These are phyloP conservation scores for Sarcophaga carnaria DNA, from an alignment of 2,888 invertebrate genomes.

Conservation along the genomic window DNA sequence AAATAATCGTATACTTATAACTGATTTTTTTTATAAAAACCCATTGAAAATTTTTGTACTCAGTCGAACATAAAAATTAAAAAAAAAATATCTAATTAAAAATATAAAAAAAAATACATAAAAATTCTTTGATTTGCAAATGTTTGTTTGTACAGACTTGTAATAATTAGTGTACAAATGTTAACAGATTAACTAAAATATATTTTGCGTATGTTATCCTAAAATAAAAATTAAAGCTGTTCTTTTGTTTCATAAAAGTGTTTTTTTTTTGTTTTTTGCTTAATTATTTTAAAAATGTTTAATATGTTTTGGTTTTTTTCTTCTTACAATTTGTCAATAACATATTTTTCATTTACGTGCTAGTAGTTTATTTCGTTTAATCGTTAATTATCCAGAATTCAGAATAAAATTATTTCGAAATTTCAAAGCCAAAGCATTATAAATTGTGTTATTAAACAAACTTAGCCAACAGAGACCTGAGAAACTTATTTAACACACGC, in stretches of 20 bases:
- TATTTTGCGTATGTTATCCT: constrained; percentile 9
- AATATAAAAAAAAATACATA: constrained; percentile 15
- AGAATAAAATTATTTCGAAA: no score
- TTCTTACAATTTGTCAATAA: constrained; percentile 30
- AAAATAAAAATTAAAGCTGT: constrained; percentile 30
- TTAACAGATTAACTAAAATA: constrained; percentile 38
- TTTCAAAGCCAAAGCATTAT: constrained; percentile 6
- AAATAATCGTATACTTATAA: no score
- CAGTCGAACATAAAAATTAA: constrained; percentile 19
- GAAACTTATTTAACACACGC: constrained; percentile 57
- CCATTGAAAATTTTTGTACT: constrained; percentile 47
- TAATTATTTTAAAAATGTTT: constrained; percentile 32
- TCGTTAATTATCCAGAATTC: not conserved
- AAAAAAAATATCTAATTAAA: constrained; percentile 22
- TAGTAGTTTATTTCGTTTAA: constrained; percentile 1
- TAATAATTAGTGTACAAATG: constrained; percentile 10
- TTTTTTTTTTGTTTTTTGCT: constrained; percentile 29
- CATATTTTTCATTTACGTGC: not conserved
- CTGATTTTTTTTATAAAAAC: not conserved
- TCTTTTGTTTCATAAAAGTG: constrained; percentile 24
- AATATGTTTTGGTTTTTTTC: constrained; percentile 16
- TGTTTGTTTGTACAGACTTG: constrained; percentile 25
- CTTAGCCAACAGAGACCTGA: constrained; percentile 63
- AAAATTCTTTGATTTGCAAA: constrained; percentile 1
- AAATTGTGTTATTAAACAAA: constrained; percentile 46